Evolutionary conservation across 2,888 invertebrate genomes (phyloP), one percentile per base, ranked within the genome.

Genomic region (Ephialtes manifestator): DNA sequence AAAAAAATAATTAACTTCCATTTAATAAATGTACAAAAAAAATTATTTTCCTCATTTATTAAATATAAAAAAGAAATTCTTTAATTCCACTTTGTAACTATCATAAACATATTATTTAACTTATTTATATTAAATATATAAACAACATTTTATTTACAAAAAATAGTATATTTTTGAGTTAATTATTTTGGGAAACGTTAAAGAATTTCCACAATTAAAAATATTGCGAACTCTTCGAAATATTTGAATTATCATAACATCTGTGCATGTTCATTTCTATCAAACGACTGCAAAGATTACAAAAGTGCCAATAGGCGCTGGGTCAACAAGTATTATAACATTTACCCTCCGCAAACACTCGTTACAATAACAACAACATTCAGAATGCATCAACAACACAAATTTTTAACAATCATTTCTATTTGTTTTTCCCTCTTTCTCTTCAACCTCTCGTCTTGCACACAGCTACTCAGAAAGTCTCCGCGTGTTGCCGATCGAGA

Each of bases 401-500:
- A 74, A 82, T 84, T 81, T 80, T 85, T 75, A 90, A 91, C 87
- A 71, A 90, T 91, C 90, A 92, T 92, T 65, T 84, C 53, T 78
- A 68, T 68, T 43, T 80, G 46, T 83, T 88, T 91, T 91, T 89
- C 48, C 48, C 74, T 75, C 79, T 87, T 89, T 87, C 89, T 89
- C 89, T 91, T 72, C 91, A 65, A 85, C 74, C 71, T 85, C 72
- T 85, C 86, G 89, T 91, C 91, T 89, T 91, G 92, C 93, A 85
- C 85, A 85, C 85, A 85, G 79, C 74, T 20, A 75, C 60, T 63
- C 31, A 93, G 91, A 93, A 93, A 94, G 93, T 90, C 90, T 92
- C 89, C 88, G 78, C 91, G 94, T 94, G 87, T 88, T 91, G 87
- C 92, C 93, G 90, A 87, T 93, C 89, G 90, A 90, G 90, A 87